Evolutionary conservation across 2,113 vertebrate species (phyloP).

Genomic region (Penelope pileata): DNA sequence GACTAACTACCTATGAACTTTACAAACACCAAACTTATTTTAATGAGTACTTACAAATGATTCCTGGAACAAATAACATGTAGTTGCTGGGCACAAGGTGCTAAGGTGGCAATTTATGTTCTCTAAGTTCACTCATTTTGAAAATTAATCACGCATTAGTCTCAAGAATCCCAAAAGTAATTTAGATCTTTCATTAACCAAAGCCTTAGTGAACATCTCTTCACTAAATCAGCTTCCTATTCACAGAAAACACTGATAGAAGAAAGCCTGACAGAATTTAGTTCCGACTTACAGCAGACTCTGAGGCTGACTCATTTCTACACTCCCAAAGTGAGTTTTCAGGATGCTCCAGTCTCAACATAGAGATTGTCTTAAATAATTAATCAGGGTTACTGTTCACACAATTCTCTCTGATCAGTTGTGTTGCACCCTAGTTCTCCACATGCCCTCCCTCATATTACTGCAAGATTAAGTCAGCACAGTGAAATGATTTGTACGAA

Average conservation of each 20-base stretch:
- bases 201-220: neutral
- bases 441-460: neutral
- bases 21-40: neutral
- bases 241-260: neutral
- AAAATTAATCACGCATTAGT: neutral
- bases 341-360: neutral
- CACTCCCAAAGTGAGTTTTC: neutral
- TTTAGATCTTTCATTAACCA: neutral
- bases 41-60: neutral
- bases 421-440: neutral
- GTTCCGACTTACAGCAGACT: neutral
- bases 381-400: neutral
- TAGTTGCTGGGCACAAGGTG: neutral
- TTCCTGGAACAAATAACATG: neutral
- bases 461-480: neutral
- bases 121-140: neutral
- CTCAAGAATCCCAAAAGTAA: neutral
- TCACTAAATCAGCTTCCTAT: neutral
- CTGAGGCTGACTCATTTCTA: neutral
- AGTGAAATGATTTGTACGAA: neutral
- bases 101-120: neutral
- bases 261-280: neutral
- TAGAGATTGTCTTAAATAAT: neutral
- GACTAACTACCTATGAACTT: fast-evolving
- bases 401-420: neutral